Percentiles rank a stretch among this genome's conserved stretches.
These are phyloP conservation scores for Hydrolagus colliei DNA, from an alignment of 2,797 vertebrate genomes.

Conservation along the genomic window DNA sequence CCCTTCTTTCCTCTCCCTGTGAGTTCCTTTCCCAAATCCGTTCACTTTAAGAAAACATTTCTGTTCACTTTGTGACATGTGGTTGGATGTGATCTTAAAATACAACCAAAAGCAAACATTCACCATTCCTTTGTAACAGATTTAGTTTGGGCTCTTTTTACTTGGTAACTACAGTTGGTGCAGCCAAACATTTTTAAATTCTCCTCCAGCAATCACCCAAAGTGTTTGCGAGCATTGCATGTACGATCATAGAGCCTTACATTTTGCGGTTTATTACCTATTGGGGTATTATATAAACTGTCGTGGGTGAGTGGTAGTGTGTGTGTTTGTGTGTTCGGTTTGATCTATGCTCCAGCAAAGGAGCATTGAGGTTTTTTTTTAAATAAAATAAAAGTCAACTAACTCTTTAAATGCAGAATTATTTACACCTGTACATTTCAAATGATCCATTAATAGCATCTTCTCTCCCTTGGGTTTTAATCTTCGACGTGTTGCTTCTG, in stretches of 20 bases:
- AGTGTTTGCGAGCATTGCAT: not conserved
- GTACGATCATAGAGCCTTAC: not conserved
- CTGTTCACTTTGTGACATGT: not conserved
- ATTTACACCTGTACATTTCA: not conserved
- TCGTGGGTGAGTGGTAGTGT: not conserved
- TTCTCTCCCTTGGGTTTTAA: not conserved
- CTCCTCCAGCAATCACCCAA: not conserved
- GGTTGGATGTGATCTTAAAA: not conserved
- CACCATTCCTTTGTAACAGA: not conserved
- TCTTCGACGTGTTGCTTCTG: constrained; percentile 27
- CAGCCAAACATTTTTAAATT: not conserved
- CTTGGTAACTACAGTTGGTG: not conserved
- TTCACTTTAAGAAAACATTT: not conserved
- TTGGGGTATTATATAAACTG: not conserved
- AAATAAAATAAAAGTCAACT: not conserved
- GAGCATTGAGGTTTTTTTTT: not conserved
- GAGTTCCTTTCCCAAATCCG: not conserved
- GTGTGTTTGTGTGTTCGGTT: not conserved
- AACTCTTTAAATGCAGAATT: not conserved
- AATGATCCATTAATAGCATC: not conserved
- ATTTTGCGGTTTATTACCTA: not conserved
- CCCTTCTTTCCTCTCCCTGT: not conserved
- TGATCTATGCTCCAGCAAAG: not conserved
- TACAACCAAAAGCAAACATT: not conserved
- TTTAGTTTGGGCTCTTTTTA: not conserved